Base-by-base conservation (phyloP, 2,113 vertebrate species). In the Astatotilapia flaviijosephi region DNA sequence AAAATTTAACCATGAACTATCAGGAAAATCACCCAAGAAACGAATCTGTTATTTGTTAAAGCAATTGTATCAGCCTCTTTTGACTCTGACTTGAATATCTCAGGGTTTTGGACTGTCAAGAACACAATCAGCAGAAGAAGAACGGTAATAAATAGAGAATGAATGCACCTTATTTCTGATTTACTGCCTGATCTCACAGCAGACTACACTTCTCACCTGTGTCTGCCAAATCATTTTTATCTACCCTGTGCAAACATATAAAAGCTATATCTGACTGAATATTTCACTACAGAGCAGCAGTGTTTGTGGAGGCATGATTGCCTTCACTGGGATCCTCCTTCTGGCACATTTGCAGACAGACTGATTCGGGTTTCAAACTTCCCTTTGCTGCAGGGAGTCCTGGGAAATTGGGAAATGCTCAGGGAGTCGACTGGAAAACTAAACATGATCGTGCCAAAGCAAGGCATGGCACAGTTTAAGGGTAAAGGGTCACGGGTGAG, bases 231-330 rank as follows among this genome's bases (percentile, higher is more conserved):
- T 86, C 56, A 91, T 92, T 93, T 93, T 54, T 89, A 88, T 93
- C 91, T 93, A 33, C 40, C 79, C 68, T 81, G 79, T 73, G 91
- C 83, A 95, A 93, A 93, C 90, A 93, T 84, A 86, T 81, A 83
- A 91, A 94, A 89, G 88, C 90, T 94, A 93, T 87, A 95, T 92
- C 77, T 88, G 92, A 87, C 83, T 86, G 86, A 89, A 89, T 80
- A 21, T 89, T 68, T 80, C 77, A 83, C 54, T 86, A 77, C 65
- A 87, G 77, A 90, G 89, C 65, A 82, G 83, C 82, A 89, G 87
- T 93, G 91, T 94, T 92, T 56, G 80, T 82, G 88, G 49, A 89
- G 70, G 56, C 80, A 68, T 35, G 80, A 79, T 82, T 81, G 88
- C 88, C 84, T 91, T 87, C 80, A 33, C 56, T 83, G 35, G 91